Evolutionary conservation across 2,113 vertebrate genomes (phyloP), one percentile per base, ranked within the genome.

Genomic region (Myotis brandtii): DNA sequence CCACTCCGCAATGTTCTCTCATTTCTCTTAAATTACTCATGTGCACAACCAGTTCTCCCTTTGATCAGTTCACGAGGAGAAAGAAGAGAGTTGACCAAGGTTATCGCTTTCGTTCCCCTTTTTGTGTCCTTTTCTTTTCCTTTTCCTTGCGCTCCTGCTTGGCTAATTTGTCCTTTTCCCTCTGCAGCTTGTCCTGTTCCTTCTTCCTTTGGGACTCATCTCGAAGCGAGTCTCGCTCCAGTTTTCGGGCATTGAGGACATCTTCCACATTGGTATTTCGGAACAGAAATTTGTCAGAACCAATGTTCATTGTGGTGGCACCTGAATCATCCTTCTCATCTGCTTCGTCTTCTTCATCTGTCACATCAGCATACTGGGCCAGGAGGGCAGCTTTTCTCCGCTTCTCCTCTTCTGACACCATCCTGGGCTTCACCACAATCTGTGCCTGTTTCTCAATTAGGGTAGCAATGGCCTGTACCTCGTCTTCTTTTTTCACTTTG

Each of bases 81-180:
- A 92, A 81, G 86, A 30, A 86, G 0, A 64, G 72, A 95, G 84
- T 32, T 48, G 87, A 96, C 77, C 70, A 18, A 85, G 76, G 98
- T 98, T 99, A 99, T 98, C 99, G 99, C 97, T 99, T 99, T 83
- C 99, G 99, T 95, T 99, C 99, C 50, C 99, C 99, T 95, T 99
- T 99, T 93, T 99, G 99, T 98, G 99, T 99, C 86, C 99, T 99
- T 96, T 99, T 99, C 98, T 99, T 99, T 98, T 99, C 99, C 97
- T 99, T 99, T 81, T 99, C 99, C 96, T 99, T 99, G 18, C 99
- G 98, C 62, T 99, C 99, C 97, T 99, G 99, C 98, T 99, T 99
- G 97, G 99, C 98, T 20, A 99, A 97, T 96, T 99, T 99, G 96
- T 99, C 99, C 96, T 99, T 99, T 97, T 99, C 99, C n/a, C 99